Evolutionary conservation across 2,888 invertebrate genomes (phyloP), one percentile per base, ranked within the genome.

Genomic region (Osedax fenrisi): DNA sequence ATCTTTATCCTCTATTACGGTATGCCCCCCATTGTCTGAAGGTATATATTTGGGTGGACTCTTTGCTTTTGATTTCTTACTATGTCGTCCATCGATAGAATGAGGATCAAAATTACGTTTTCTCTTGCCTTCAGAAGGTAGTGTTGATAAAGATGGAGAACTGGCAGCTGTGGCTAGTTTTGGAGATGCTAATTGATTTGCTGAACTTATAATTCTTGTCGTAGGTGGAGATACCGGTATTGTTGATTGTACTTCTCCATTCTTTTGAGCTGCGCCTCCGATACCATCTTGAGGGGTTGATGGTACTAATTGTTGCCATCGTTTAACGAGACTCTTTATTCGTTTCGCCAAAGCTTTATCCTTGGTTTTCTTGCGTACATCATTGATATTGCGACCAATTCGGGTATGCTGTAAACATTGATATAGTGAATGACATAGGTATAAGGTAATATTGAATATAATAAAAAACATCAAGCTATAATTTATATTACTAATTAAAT

Each of bases 321-420:
- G 88, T 81, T 92, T 92, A 75, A 95, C 90, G 84, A 95, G 88
- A 83, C 91, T 91, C 86, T 94, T 95, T 75, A 93, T 92, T 79
- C 94, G 89, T 81, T 91, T 90, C 73, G 94, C 92, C 84, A 95
- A 87, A 76, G 88, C 88, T 79, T 92, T 91, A 85, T 93, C 91
- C 76, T 87, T 88, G 62, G 92, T 92, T 85, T 91, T 91, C 76
- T 92, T 88, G 75, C 95, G 89, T 72, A 95, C 87, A 85, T 93
- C 92, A 85, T 95, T 95, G 85, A 95, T 91, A 84, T 91, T 90
- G 85, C 91, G 92, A 61, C 94, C 95, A 84, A 96, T 87, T 89
- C 94, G 88, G 88, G 95, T 95, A 89, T 90, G 89, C 92, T 92
- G 86, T 0, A 87, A 21, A 64, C n/a, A n/a, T n/a, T n/a, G n/a